These are phyloP conservation scores for Luffia ferchaultella DNA, from an alignment of 2,888 invertebrate genomes.

Conservation along the genomic window DNA sequence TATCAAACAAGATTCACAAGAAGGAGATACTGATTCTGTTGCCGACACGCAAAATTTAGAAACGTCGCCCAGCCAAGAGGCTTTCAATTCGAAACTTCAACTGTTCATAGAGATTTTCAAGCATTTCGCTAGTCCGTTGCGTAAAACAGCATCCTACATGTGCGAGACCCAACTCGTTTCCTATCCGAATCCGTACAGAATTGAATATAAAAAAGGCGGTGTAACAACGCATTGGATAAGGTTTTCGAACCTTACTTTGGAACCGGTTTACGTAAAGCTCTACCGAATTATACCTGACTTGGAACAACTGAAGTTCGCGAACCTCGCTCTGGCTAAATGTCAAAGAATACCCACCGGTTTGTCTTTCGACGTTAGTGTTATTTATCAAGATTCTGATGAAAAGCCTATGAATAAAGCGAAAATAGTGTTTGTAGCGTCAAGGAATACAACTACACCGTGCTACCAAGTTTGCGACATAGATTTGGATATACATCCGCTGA, in stretches of 20 bases:
- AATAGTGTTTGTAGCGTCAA: conserved; percentile 48
- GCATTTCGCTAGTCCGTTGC: conserved; percentile 46
- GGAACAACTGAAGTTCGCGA: conserved; percentile 45
- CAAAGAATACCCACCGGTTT: conserved; percentile 49
- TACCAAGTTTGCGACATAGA: conserved; percentile 55
- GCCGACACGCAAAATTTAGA: too few relatives aligned
- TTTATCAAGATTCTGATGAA: conserved; percentile 46
- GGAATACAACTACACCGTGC: conserved; percentile 47
- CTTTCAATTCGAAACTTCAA: conserved; percentile 36
- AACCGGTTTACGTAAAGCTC: conserved; percentile 45
- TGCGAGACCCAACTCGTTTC: conserved; percentile 42
- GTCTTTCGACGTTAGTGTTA: conserved; percentile 39
- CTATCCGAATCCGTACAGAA: conserved; percentile 35
- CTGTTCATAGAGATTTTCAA: conserved; percentile 52
- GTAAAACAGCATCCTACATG: conserved; percentile 46
- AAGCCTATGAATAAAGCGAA: conserved; percentile 32
- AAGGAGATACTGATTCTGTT: too few relatives aligned
- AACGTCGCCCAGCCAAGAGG: conserved; percentile 4
- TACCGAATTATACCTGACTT: conserved; percentile 44
- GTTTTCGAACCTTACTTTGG: conserved; percentile 41
- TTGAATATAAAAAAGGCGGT: conserved; percentile 41
- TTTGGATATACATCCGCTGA: conserved; percentile 22
- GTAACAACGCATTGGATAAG: conserved; percentile 38
- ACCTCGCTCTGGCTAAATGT: conserved; percentile 36
- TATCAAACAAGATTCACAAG: too few relatives aligned